phyloP scores from a whole-genome alignment of 2,113 vertebrate species.

The Aptenodytes patagonicus region DNA sequence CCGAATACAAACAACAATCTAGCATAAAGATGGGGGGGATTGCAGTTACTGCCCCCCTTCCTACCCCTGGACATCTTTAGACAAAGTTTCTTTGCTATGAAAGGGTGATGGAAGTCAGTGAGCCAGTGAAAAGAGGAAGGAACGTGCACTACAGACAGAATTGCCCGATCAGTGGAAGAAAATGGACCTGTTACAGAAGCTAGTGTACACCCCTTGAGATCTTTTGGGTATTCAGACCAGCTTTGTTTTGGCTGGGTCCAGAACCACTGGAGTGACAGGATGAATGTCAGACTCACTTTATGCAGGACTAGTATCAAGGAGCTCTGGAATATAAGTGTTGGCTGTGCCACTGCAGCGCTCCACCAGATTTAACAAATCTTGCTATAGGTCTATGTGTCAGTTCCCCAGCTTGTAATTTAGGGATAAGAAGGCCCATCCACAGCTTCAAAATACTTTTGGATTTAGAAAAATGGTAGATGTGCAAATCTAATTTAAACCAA shows the following conservation, averaged over 20 bases:
- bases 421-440: background rate
- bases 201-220: background rate
- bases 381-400: rapidly evolving
- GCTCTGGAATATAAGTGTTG: rapidly evolving
- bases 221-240: background rate
- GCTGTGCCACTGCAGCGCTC: background rate
- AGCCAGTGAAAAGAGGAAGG: background rate
- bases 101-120: background rate
- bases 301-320: background rate
- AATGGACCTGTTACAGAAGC: background rate
- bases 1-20: background rate
- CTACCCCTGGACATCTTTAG: background rate
- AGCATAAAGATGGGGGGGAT: background rate
- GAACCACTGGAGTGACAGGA: background rate
- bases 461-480: background rate
- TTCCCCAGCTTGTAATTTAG: background rate
- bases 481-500: background rate
- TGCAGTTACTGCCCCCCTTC: background rate
- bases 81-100: background rate
- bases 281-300: background rate
- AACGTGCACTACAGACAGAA: background rate
- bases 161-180: background rate
- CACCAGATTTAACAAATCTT: background rate
- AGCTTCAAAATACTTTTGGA: background rate
- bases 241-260: background rate